Percentiles rank a stretch among this genome's conserved stretches.
These are phyloP conservation scores for Physocephala rufipes DNA, from an alignment of 2,888 invertebrate species.

Conservation along the genomic window DNA sequence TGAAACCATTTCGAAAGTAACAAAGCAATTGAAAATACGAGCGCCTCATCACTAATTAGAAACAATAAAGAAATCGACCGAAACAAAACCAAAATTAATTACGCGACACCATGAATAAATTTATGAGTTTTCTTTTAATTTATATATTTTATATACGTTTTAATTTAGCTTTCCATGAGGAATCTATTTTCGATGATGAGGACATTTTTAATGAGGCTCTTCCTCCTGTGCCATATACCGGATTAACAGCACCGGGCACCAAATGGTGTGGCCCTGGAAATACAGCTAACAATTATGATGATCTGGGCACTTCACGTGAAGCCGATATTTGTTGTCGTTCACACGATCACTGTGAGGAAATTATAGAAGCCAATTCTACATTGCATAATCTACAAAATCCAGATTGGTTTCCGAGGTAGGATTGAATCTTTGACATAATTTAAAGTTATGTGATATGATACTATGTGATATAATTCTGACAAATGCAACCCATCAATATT, in stretches of 20 bases:
- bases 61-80: background rate
- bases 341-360: slow-evolving; percentile 73
- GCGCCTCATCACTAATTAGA: background rate
- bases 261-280: slow-evolving; percentile 94
- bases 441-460: slow-evolving; percentile 2
- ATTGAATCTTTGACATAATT: background rate
- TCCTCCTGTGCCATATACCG: slow-evolving; percentile 54
- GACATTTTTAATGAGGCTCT: slow-evolving; percentile 61
- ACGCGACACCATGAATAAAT: background rate
- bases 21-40: background rate
- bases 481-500: too few relatives aligned
- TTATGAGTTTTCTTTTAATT: slow-evolving; percentile 13
- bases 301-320: slow-evolving; percentile 81
- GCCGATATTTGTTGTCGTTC: slow-evolving; percentile 88
- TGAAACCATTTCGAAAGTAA: background rate
- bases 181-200: slow-evolving; percentile 64
- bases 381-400: slow-evolving; percentile 58
- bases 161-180: slow-evolving; percentile 51
- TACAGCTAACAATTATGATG: slow-evolving; percentile 79
- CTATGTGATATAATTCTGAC: too few relatives aligned
- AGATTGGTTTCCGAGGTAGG: slow-evolving; percentile 62
- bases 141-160: background rate
- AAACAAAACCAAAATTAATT: background rate
- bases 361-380: slow-evolving; percentile 55
- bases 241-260: slow-evolving; percentile 73